These are phyloP conservation scores for Pristis pectinata DNA, from an alignment of 2,797 vertebrate species.

Conservation along the genomic window DNA sequence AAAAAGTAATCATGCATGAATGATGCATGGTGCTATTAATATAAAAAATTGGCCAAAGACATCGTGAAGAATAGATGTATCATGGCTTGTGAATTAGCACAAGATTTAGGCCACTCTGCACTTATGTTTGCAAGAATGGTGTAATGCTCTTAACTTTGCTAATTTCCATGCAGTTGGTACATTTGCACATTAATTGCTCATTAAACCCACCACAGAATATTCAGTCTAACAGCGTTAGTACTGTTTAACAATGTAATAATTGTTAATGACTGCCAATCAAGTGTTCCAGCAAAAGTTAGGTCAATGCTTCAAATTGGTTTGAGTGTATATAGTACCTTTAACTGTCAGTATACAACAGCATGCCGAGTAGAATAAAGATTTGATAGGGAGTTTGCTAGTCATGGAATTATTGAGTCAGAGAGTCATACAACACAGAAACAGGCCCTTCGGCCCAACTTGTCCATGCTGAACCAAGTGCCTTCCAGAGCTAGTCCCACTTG, in stretches of 20 bases:
- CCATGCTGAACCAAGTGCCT: no score
- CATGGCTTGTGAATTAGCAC: background rate
- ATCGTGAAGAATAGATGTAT: background rate
- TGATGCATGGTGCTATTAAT: background rate
- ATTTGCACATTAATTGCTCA: background rate
- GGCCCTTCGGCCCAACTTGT: no score
- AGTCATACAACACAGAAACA: no score
- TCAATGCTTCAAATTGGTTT: background rate
- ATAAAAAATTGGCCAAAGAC: background rate
- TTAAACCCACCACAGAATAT: background rate
- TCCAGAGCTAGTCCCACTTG: no score
- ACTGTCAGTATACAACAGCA: background rate
- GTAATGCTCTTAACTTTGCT: background rate
- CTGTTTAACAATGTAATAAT: background rate
- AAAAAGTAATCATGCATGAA: background rate
- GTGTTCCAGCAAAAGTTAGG: background rate
- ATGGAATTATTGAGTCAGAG: no score
- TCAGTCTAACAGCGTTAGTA: background rate
- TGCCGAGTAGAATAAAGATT: background rate
- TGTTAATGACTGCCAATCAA: background rate
- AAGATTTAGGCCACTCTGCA: background rate
- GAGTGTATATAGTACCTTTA: background rate
- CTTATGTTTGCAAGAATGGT: background rate
- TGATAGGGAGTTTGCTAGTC: background rate
- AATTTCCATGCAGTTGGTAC: background rate